These are phyloP conservation scores for Dynastes maya DNA, from an alignment of 2,888 invertebrate species.

Conservation along the genomic window DNA sequence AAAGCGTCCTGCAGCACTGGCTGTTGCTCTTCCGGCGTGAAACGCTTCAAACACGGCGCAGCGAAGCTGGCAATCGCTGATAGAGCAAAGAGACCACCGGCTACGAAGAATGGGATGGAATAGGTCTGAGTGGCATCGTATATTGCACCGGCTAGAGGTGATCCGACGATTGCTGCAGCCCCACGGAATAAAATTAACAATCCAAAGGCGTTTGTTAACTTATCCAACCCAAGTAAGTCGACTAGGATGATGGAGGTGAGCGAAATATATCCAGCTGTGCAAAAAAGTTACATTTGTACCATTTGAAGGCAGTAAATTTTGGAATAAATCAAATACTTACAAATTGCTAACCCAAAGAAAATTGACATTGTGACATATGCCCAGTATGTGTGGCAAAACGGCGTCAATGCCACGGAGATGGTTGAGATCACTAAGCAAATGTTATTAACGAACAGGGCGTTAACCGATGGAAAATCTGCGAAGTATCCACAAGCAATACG, in stretches of 20 bases:
- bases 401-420: conserved; percentile 85
- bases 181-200: conserved; percentile 96
- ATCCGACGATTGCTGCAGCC: conserved; percentile 91
- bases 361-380: conserved; percentile 87
- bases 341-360: conserved; percentile 93
- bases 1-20: conserved; percentile 78
- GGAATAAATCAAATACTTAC: conserved; percentile 73
- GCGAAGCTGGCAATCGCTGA: conserved; percentile 89
- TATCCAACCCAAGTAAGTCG: conserved; percentile 95
- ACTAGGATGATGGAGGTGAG: conserved; percentile 98
- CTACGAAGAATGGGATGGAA: conserved; percentile 93
- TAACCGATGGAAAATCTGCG: conserved; percentile 92
- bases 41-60: conserved; percentile 81
- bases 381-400: conserved; percentile 85
- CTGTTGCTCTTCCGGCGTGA: conserved; percentile 70
- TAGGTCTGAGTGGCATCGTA: conserved; percentile 91
- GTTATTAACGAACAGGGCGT: conserved; percentile 94
- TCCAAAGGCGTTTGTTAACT: conserved; percentile 97
- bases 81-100: conserved; percentile 89
- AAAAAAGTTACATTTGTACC: not conserved
- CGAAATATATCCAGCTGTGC: conserved; percentile 94
- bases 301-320: not conserved
- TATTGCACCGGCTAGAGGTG: conserved; percentile 89
- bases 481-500: conserved; percentile 92
- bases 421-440: conserved; percentile 93